These are phyloP conservation scores for Leucoma salicis DNA, from an alignment of 2,888 invertebrate genomes.

Conservation along the genomic window DNA sequence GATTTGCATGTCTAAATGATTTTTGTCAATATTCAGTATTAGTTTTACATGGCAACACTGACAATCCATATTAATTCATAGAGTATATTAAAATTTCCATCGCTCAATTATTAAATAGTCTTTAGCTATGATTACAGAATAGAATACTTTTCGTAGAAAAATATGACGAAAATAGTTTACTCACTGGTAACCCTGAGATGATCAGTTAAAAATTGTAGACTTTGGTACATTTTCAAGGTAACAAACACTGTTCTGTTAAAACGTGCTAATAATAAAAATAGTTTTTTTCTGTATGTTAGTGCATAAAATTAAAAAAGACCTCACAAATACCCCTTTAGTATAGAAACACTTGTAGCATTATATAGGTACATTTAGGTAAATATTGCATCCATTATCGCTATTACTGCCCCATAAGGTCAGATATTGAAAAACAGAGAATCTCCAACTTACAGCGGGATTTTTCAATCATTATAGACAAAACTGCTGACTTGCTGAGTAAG, in stretches of 20 bases:
- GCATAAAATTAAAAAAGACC: slow-evolving; percentile 2
- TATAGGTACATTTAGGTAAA: background rate
- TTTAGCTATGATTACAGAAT: slow-evolving; percentile 34
- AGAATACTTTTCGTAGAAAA: slow-evolving; percentile 42
- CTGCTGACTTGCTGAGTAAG: no score
- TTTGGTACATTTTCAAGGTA: slow-evolving; percentile 33
- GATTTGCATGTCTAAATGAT: slow-evolving; percentile 13
- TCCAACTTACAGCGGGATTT: no score
- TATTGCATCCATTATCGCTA: background rate
- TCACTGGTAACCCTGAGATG: slow-evolving; percentile 38
- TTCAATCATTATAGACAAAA: no score
- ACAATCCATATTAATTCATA: slow-evolving; percentile 20
- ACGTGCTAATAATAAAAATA: slow-evolving; percentile 29
- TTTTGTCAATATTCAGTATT: slow-evolving; percentile 20
- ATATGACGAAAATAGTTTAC: slow-evolving; percentile 38
- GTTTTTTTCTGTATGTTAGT: slow-evolving; percentile 20
- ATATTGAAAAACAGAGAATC: background rate
- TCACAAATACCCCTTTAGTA: slow-evolving; percentile 1
- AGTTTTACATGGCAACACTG: slow-evolving; percentile 39
- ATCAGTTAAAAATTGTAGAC: slow-evolving; percentile 36
- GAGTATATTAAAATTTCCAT: slow-evolving; percentile 18
- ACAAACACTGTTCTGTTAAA: slow-evolving; percentile 43
- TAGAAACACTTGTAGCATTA: slow-evolving; percentile 5
- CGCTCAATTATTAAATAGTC: slow-evolving; percentile 25
- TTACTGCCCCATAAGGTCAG: background rate